Evolutionary conservation across 2,888 invertebrate species (phyloP).

Genomic region (Ochlodes sylvanus): DNA sequence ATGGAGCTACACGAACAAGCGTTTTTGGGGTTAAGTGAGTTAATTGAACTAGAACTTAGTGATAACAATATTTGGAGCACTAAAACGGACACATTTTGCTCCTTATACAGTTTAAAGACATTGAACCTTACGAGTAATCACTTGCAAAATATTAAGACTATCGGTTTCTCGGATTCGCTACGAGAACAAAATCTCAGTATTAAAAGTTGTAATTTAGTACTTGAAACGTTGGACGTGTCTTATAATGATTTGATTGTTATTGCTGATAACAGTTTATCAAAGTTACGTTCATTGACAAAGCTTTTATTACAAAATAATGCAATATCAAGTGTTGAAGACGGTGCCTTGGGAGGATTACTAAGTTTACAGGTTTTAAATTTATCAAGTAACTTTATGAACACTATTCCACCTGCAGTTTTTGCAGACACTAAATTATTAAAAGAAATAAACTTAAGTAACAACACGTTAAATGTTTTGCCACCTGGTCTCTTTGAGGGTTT

Average conservation of each 20-base stretch:
- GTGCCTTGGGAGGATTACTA: constrained; percentile 88
- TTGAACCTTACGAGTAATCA: constrained; percentile 91
- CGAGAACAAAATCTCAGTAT: constrained; percentile 84
- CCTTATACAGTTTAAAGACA: constrained; percentile 87
- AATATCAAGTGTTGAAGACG: constrained; percentile 89
- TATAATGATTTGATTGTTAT: constrained; percentile 89
- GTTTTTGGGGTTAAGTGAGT: constrained; percentile 87
- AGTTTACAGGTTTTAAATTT: constrained; percentile 90
- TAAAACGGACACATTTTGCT: constrained; percentile 89
- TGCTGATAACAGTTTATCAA: constrained; percentile 88
- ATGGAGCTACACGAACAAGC: constrained; percentile 89
- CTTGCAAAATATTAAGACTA: constrained; percentile 89
- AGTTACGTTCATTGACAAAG: constrained; percentile 87
- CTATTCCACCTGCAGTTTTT: constrained; percentile 91
- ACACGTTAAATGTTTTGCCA: constrained; percentile 90
- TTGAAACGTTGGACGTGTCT: constrained; percentile 90
- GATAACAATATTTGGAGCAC: constrained; percentile 92
- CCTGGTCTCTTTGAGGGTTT: constrained; percentile 89
- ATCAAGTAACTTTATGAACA: constrained; percentile 91
- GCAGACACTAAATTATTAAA: constrained; percentile 87
- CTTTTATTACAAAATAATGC: constrained; percentile 91
- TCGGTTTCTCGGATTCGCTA: constrained; percentile 90
- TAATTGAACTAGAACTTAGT: constrained; percentile 88
- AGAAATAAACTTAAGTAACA: constrained; percentile 90
- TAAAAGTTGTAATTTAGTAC: constrained; percentile 88